Evolutionary conservation across 2,113 vertebrate genomes (phyloP).

Genomic region (Eulemur macaco): DNA sequence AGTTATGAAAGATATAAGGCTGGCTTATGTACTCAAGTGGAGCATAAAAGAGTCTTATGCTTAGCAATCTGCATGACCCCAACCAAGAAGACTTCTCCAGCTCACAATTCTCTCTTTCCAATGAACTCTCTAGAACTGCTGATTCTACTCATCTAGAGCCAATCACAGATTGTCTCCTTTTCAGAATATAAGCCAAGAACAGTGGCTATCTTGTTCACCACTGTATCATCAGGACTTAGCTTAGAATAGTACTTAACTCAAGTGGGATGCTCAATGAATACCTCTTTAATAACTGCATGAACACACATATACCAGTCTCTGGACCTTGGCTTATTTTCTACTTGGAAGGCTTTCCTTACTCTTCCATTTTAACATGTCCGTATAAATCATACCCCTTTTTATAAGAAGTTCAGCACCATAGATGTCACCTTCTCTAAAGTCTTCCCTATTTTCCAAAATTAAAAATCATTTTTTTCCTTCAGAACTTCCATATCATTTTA

Average conservation of each 20-base stretch:
- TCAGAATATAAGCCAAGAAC: background rate
- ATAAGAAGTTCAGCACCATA: background rate
- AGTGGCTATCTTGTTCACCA: background rate
- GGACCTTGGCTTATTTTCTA: background rate
- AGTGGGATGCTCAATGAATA: background rate
- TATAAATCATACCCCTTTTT: background rate
- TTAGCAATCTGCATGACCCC: background rate
- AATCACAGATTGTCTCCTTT: background rate
- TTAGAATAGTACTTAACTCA: background rate
- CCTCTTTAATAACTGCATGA: background rate
- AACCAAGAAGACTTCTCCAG: background rate
- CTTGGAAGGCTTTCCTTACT: background rate
- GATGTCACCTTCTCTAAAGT: background rate
- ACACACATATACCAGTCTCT: background rate
- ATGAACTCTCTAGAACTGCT: background rate
- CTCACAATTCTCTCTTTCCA: background rate
- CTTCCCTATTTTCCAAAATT: background rate
- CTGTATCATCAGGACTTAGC: background rate
- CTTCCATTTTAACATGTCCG: background rate
- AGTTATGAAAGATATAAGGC: background rate
- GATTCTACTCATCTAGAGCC: background rate
- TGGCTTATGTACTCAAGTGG: background rate
- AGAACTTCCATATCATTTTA: conserved; percentile 12
- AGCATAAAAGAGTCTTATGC: background rate
- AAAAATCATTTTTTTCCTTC: background rate